phyloP scores from a whole-genome alignment of 2,888 invertebrate genomes.

The Saturnia japonica region DNA sequence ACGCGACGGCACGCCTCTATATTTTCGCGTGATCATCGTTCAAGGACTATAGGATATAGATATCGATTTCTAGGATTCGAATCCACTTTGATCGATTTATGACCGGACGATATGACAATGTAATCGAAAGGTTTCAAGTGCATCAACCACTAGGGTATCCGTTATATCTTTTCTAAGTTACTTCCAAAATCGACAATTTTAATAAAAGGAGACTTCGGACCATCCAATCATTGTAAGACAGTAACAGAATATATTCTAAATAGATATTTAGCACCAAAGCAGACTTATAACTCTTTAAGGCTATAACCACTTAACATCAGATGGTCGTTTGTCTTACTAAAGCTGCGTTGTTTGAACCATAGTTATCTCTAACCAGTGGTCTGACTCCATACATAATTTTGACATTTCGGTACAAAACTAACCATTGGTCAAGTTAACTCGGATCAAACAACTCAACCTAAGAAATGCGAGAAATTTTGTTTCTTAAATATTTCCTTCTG shows the following conservation, averaged over 20 bases:
- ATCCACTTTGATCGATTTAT: background rate
- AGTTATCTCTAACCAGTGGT: no score
- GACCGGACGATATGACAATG: background rate
- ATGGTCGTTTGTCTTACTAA: no score
- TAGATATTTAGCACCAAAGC: no score
- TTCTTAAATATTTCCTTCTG: background rate
- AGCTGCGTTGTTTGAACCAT: no score
- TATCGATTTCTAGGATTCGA: background rate
- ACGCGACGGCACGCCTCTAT: background rate
- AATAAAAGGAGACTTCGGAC: background rate
- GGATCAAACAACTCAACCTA: no score
- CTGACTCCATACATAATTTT: no score
- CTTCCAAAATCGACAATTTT: background rate
- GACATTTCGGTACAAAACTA: no score
- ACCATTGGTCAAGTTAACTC: no score
- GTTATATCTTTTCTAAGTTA: background rate
- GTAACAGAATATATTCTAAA: no score
- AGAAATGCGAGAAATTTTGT: background rate
- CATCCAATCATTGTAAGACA: no score
- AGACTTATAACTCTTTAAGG: no score
- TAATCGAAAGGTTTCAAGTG: background rate
- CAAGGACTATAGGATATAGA: constrained; percentile 7
- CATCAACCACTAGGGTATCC: background rate
- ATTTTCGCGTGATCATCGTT: constrained; percentile 3
- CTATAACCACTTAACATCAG: no score